Evolutionary conservation across 2,113 vertebrate species (phyloP).

Genomic region (Eolophus roseicapilla): DNA sequence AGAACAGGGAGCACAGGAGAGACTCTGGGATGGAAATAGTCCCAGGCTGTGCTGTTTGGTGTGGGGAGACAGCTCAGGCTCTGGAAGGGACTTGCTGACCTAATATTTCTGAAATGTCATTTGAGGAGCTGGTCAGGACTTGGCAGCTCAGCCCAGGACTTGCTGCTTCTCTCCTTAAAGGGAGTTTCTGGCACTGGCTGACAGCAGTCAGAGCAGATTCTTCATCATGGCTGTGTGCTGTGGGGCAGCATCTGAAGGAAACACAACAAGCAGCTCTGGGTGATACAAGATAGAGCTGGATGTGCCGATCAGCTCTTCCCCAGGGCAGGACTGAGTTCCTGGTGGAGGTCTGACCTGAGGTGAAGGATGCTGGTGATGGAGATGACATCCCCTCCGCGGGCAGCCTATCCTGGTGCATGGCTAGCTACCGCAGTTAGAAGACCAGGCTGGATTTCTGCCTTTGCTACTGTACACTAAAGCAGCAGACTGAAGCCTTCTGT

Average conservation of each 20-base stretch:
- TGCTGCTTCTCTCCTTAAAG: slow-evolving; percentile 17
- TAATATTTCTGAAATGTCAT: neutral
- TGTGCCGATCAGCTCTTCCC: neutral
- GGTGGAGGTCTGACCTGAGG: neutral
- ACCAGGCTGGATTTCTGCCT: neutral
- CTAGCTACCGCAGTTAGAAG: neutral
- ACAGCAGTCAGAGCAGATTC: neutral
- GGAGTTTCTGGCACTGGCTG: neutral
- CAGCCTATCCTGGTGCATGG: neutral
- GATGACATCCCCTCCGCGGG: neutral
- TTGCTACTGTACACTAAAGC: neutral
- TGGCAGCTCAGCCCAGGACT: neutral
- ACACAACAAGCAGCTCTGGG: neutral
- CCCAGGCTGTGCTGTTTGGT: neutral
- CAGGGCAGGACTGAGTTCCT: neutral
- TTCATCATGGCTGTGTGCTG: neutral
- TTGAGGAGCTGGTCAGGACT: neutral
- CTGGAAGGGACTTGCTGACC: neutral
- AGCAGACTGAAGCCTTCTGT: neutral
- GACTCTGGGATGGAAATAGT: neutral
- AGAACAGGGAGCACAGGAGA: neutral
- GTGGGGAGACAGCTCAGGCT: neutral
- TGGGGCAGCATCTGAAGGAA: neutral
- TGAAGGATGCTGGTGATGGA: neutral
- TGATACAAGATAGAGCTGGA: neutral